These are phyloP conservation scores for Anseranas semipalmata DNA, from an alignment of 2,113 vertebrate genomes.

Conservation along the genomic window DNA sequence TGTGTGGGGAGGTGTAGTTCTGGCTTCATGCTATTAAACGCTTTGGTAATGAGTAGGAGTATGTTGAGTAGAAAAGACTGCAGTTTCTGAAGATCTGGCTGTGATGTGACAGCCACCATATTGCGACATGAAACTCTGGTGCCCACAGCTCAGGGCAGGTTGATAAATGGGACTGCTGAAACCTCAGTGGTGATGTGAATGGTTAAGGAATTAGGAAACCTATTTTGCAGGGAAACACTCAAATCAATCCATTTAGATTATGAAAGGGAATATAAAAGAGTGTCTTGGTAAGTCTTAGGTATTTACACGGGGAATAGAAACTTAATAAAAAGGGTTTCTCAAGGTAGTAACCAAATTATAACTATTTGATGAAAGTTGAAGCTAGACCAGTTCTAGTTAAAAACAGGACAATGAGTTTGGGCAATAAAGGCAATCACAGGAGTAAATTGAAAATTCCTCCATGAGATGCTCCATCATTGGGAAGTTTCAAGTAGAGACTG, in stretches of 20 bases:
- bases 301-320: background rate
- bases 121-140: rapidly evolving
- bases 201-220: background rate
- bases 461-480: background rate
- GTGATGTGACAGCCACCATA: background rate
- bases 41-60: background rate
- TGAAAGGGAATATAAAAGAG: background rate
- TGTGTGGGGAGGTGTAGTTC: rapidly evolving
- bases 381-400: background rate
- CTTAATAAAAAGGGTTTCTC: background rate
- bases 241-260: background rate
- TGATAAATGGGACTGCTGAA: background rate
- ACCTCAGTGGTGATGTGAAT: background rate
- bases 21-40: background rate
- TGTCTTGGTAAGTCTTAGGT: background rate
- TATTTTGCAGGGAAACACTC: background rate
- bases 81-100: background rate
- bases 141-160: background rate
- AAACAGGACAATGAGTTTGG: background rate
- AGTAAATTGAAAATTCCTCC: background rate
- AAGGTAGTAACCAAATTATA: background rate
- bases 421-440: background rate
- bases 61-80: background rate
- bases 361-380: background rate
- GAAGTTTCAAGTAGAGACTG: background rate